These are phyloP conservation scores for Cephus spinipes DNA, from an alignment of 2,888 invertebrate genomes.

Conservation along the genomic window DNA sequence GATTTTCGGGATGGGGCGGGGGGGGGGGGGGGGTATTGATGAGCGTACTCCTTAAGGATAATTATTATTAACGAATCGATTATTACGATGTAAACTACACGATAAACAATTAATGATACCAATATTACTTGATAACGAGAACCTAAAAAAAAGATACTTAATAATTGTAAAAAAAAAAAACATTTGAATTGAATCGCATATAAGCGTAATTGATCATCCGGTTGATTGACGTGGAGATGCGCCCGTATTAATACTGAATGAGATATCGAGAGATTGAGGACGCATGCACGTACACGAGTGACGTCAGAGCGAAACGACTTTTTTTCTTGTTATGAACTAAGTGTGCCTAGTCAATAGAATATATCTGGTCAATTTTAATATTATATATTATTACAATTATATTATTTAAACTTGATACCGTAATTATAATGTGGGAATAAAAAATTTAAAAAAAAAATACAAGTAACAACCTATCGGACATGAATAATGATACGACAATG, in stretches of 20 bases:
- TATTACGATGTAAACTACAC: conserved; percentile 39
- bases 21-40: conserved; percentile 14
- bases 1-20: conserved; percentile 25
- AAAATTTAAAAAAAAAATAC: conserved; percentile 35
- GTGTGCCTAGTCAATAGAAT: conserved; percentile 77
- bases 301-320: conserved; percentile 50
- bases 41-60: conserved; percentile 37
- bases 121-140: conserved; percentile 38
- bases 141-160: conserved; percentile 26
- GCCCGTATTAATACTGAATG: conserved; percentile 24
- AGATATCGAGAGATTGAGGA: conserved; percentile 28
- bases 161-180: conserved; percentile 32
- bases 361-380: conserved; percentile 72
- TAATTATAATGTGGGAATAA: conserved; percentile 41
- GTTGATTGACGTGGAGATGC: conserved; percentile 20
- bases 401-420: conserved; percentile 59
- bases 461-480: conserved; percentile 43
- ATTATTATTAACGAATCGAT: conserved; percentile 40
- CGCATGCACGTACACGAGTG: conserved; percentile 9
- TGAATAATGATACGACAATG: conserved; percentile 63
- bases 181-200: conserved; percentile 38
- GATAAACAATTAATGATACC: conserved; percentile 43
- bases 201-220: conserved; percentile 14
- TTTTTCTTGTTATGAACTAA: conserved; percentile 74
- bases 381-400: conserved; percentile 61